Evolutionary conservation across 2,797 vertebrate genomes (phyloP).

Genomic region (Eleutherodactylus coqui): DNA sequence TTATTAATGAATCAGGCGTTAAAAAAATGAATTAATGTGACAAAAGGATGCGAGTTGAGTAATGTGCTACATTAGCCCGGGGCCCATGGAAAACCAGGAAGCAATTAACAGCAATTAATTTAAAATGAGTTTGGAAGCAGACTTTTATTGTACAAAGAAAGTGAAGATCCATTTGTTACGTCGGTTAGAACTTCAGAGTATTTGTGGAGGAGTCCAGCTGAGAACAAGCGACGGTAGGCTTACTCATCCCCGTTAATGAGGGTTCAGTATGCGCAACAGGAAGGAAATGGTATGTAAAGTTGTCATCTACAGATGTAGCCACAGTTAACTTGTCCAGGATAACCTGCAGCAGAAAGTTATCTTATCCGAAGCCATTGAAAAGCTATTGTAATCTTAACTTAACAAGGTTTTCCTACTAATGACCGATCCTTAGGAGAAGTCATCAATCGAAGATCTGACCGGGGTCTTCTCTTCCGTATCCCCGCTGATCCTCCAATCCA

Average conservation of each 20-base stretch:
- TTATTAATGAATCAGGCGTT: constrained; percentile 57
- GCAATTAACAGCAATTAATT: constrained; percentile 59
- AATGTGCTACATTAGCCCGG: constrained; percentile 51
- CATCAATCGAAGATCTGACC: no score
- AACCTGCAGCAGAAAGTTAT: no score
- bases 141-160: neutral
- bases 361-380: no score
- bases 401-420: no score
- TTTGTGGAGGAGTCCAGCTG: neutral
- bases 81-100: constrained; percentile 50
- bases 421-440: no score
- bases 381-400: no score
- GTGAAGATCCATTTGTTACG: neutral
- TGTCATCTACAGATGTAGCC: neutral
- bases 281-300: neutral
- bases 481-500: no score
- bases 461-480: no score
- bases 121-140: constrained; percentile 38
- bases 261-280: neutral
- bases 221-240: neutral
- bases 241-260: neutral
- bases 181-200: neutral
- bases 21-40: constrained; percentile 60
- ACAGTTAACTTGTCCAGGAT: no score
- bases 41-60: constrained; percentile 55